These are phyloP conservation scores for Cardiocondyla obscurior DNA, from an alignment of 1,140 invertebrate genomes.

Conservation along the genomic window DNA sequence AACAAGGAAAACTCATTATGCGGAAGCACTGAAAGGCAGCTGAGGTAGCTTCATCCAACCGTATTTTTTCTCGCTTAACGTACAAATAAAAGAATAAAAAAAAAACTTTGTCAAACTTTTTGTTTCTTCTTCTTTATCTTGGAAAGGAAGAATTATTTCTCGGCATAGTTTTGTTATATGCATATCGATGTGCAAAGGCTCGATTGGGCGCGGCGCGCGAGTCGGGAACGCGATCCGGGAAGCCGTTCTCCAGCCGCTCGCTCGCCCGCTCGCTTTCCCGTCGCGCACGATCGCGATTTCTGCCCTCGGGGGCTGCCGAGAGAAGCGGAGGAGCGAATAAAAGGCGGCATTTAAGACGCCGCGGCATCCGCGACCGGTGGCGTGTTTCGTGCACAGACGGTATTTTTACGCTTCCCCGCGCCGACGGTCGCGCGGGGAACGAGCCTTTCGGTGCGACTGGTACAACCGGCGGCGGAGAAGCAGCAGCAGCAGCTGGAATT, in stretches of 20 bases:
- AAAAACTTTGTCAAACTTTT: background rate
- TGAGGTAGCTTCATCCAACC: background rate
- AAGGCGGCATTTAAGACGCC: conserved; percentile 40
- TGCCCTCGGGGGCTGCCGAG: background rate
- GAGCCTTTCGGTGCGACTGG: background rate
- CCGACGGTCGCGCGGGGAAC: background rate
- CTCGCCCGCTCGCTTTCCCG: background rate
- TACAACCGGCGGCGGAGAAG: conserved; percentile 4
- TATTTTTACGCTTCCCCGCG: conserved; percentile 40
- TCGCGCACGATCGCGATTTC: conserved; percentile 24
- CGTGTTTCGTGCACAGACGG: conserved; percentile 30
- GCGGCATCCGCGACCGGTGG: conserved; percentile 12
- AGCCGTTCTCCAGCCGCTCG: background rate
- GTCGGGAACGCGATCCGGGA: background rate
- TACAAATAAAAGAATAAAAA: background rate
- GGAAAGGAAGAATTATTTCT: background rate
- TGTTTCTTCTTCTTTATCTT: background rate
- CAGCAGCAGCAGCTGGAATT: conserved; percentile 16
- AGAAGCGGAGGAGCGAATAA: conserved; percentile 31
- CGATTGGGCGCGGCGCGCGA: conserved; percentile 1
- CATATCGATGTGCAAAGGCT: background rate
- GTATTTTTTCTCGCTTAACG: background rate
- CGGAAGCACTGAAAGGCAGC: background rate
- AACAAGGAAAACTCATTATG: conserved; percentile 14
- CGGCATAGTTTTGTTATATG: background rate